Evolutionary conservation across 2,797 vertebrate genomes (phyloP).

Genomic region (Schizothorax lantsangensis): DNA sequence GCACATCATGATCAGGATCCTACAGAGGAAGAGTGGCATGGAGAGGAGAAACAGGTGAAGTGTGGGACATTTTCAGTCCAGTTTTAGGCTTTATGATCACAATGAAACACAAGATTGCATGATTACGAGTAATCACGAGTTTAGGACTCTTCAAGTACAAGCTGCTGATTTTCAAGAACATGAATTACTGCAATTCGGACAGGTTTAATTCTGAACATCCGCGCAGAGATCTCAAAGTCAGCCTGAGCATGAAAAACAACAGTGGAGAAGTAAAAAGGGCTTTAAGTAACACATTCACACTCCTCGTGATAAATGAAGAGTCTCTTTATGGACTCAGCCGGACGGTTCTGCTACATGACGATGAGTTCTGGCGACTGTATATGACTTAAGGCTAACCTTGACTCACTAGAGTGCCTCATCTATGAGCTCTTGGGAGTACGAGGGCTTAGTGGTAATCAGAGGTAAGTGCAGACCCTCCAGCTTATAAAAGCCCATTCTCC

Average conservation of each 20-base stretch:
- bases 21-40: neutral
- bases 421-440: constrained; percentile 46
- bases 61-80: neutral
- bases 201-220: constrained; percentile 24
- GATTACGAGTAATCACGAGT: constrained; percentile 26
- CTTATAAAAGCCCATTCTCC: constrained; percentile 52
- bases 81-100: constrained; percentile 7
- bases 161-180: constrained; percentile 16
- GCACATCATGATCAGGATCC: neutral
- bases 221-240: constrained; percentile 14
- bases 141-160: neutral
- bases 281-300: constrained; percentile 29
- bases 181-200: neutral
- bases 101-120: neutral
- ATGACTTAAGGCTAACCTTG: constrained; percentile 62
- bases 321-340: constrained; percentile 40
- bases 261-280: constrained; percentile 12
- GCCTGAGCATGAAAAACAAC: constrained; percentile 10
- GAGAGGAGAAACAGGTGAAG: constrained; percentile 5
- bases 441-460: constrained; percentile 62
- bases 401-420: constrained; percentile 53
- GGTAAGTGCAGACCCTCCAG: constrained; percentile 54
- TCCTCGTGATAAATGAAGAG: constrained; percentile 46
- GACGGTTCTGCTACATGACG: neutral
- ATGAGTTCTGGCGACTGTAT: constrained; percentile 16